Evolutionary conservation across 2,888 invertebrate genomes (phyloP), one percentile per base, ranked within the genome.

Genomic region (Xylota segnis): DNA sequence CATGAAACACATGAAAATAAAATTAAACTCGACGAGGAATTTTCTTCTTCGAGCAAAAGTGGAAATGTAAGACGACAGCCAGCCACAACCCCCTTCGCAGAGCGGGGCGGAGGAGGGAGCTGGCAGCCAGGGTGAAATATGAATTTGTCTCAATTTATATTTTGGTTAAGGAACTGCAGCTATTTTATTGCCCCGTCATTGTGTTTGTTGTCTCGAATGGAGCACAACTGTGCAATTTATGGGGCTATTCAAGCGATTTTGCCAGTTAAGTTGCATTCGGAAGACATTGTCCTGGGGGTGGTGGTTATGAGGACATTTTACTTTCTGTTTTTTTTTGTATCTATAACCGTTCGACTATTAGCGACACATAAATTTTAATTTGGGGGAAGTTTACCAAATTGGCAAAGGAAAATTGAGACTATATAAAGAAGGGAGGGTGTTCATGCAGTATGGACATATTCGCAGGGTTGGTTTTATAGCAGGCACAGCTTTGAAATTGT

Each of bases 91-190:
- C 37, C 66, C 10, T 16, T 29, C 23, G 0, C 2, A 23, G 23
- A 3, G 3, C 1, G 23, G 4, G n/a, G n/a, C n/a, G n/a, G n/a
- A n/a, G n/a, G n/a, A n/a, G n/a, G n/a, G n/a, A n/a, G 40, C 16
- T 29, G 72, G 18, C 65, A 75, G 34, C 6, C 43, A 61, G 75
- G 84, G 84, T 86, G 82, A 87, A 78, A 83, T 83, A 83, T 78
- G 78, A 87, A 87, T 83, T 87, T 83, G 87, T 83, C 83, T 87
- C 87, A 78, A 83, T 83, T 87, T 87, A 78, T 87, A 78, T 74
- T 87, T 70, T 34, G 76, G 71, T 74, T 79, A 84, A 81, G 84
- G 68, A 82, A 86, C 86, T 86, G 86, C 82, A 86, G 82, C 37
- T 77, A 86, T 82, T 86, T 86, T 82, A 82, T 72, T 84, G 81